Percentiles rank a stretch among this genome's conserved stretches.
Evolutionary conservation across 1,140 invertebrate genomes (phyloP).

Genomic region (Drosophila yakuba): DNA sequence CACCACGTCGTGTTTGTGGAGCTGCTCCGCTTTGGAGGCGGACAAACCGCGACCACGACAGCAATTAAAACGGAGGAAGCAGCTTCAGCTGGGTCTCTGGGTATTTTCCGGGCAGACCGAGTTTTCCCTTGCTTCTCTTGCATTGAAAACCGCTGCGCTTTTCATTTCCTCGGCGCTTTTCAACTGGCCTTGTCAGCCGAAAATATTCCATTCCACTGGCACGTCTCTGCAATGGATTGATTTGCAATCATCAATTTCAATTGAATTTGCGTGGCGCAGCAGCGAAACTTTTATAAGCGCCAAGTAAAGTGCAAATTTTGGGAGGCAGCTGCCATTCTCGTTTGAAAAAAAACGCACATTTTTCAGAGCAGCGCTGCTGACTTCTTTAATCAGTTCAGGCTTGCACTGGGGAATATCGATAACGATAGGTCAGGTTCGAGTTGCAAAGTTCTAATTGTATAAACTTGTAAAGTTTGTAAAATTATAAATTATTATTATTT

Average conservation of each 20-base stretch:
- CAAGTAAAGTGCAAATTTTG: constrained; percentile 41
- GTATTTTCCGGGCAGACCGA: constrained; percentile 10
- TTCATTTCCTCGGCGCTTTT: constrained; percentile 16
- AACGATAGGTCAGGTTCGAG: constrained; percentile 8
- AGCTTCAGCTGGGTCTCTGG: constrained; percentile 35
- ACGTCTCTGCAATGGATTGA: constrained; percentile 40
- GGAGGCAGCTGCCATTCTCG: constrained; percentile 16
- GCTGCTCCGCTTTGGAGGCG: constrained; percentile 18
- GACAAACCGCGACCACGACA: constrained; percentile 34
- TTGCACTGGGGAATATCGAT: constrained; percentile 10
- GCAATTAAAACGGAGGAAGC: constrained; percentile 73
- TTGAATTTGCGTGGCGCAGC: constrained; percentile 39
- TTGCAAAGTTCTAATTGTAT: neutral
- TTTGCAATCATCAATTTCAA: constrained; percentile 72
- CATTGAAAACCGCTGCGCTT: constrained; percentile 16
- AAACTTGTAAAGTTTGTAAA: constrained; percentile 25
- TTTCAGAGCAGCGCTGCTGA: neutral
- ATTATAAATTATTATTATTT: constrained; percentile 18
- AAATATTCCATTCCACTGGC: constrained; percentile 13
- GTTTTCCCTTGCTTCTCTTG: constrained; percentile 28
- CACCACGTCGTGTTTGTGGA: constrained; percentile 39
- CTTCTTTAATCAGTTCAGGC: constrained; percentile 11
- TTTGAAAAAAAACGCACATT: neutral
- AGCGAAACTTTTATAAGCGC: constrained; percentile 45
- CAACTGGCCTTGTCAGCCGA: constrained; percentile 19